Evolutionary conservation across 2,888 invertebrate species (phyloP).

Genomic region (Nephrotoma guestfalica): DNA sequence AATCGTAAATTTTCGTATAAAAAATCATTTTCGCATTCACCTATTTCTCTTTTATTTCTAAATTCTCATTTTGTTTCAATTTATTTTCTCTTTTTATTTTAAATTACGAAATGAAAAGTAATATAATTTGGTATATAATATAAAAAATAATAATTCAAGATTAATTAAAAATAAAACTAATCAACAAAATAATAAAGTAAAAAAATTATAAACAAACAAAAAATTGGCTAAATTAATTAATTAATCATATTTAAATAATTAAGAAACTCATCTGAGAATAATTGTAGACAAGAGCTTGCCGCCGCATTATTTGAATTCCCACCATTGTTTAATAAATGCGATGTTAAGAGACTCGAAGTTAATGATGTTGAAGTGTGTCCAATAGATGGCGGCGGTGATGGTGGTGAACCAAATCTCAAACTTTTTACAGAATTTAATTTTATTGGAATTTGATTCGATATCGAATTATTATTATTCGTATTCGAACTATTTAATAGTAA

Average conservation of each 20-base stretch:
- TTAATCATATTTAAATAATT: conserved; percentile 47
- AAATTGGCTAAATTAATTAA: conserved; percentile 23
- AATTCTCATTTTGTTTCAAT: background rate
- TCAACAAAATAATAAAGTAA: conserved; percentile 11
- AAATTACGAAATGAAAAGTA: conserved; percentile 6
- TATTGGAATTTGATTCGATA: conserved; percentile 6
- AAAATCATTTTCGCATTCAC: background rate
- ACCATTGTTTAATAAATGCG: background rate
- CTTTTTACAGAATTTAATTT: conserved; percentile 5
- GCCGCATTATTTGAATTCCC: conserved; percentile 15
- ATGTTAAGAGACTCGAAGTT: background rate
- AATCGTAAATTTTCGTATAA: conserved; percentile 1
- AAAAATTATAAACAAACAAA: conserved; percentile 19
- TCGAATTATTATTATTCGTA: conserved; percentile 9
- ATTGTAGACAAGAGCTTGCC: conserved; percentile 39
- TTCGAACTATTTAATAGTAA: conserved; percentile 5
- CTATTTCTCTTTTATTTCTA: background rate
- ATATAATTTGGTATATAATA: conserved; percentile 13
- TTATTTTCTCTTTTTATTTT: background rate
- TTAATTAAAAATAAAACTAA: conserved; percentile 8
- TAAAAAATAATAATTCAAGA: background rate
- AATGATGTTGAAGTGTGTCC: background rate
- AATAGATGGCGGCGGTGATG: conserved; percentile 7
- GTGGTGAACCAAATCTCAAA: conserved; percentile 10
- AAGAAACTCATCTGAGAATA: conserved; percentile 46